Evolutionary conservation across 2,113 vertebrate species (phyloP), one percentile per base, ranked within the genome.

Genomic region (Rousettus leschenaultii): DNA sequence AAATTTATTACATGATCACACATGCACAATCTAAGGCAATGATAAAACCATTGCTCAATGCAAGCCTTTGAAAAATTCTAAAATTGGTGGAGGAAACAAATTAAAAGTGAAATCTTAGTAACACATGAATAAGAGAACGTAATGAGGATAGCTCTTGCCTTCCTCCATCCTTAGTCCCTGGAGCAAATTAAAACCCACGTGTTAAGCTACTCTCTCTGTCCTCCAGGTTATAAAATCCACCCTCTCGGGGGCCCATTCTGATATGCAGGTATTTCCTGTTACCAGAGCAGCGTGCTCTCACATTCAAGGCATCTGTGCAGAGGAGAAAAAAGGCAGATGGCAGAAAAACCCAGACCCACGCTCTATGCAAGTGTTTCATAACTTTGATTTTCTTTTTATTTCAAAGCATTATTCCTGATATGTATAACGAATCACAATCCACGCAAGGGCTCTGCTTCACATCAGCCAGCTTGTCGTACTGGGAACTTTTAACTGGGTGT

Each of bases 51-150:
- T 48, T 30, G n/a, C 66, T 96, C 51, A 86, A 9, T 86, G 33
- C n/a, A 97, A 61, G 2, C 51, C 59, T 90, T n/a, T 75, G 43
- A 97, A 98, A 92, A 71, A 96, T 77, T 95, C 95, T 71, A 33
- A 68, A 95, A 71, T 2, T 35, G n/a, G 86, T 93, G 66, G n/a
- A 92, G 96, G 53, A 84, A 97, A 38, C 35, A 53, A 93, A 96
- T 35, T n/a, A 95, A 57, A 30, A 14, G 43, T 35, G 30, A 94
- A 55, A 65, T 35, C 88, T 89, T 33, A 77, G 85, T 57, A 57
- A 51, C 38, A 38, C 18, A 22, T 3, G 6, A 11, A 71, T 28
- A 95, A 30, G 2, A 71, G 63, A 68, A 89, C 11, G 19, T 70
- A 93, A 59, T 7, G 51, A 82, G 61, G 21, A 26, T 33, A 94